These are phyloP conservation scores for Aldrovandia affinis DNA, from an alignment of 2,797 vertebrate genomes.

Conservation along the genomic window DNA sequence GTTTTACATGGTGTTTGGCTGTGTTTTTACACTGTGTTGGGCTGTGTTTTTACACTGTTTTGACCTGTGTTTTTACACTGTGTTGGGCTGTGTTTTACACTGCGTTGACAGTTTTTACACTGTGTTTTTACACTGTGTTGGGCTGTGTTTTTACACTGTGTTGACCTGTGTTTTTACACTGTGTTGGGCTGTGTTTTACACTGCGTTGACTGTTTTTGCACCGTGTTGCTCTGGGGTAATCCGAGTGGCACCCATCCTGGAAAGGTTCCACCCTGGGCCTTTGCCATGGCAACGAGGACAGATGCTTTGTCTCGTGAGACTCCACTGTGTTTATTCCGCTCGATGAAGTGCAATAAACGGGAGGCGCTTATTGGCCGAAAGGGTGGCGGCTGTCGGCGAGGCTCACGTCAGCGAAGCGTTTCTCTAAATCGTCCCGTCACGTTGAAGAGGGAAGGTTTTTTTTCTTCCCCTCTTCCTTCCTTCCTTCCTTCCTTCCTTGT, in stretches of 20 bases:
- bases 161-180: background rate
- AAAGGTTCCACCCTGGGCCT: slow-evolving; percentile 2
- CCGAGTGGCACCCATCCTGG: background rate
- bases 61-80: background rate
- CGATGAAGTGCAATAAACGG: background rate
- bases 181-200: background rate
- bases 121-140: too few species aligned
- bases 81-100: background rate
- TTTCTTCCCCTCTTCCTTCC: too few species aligned
- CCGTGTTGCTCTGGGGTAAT: background rate
- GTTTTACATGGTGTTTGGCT: background rate
- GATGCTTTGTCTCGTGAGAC: background rate
- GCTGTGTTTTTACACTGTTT: too few species aligned
- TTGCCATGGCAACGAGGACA: background rate
- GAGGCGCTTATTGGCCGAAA: background rate
- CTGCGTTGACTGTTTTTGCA: too few species aligned
- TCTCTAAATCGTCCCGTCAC: background rate
- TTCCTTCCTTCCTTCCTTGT: too few species aligned
- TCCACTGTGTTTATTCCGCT: background rate
- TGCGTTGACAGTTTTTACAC: background rate
- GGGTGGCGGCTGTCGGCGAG: background rate
- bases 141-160: background rate
- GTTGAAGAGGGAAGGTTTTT: background rate
- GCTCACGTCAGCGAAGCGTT: background rate
- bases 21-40: background rate